Evolutionary conservation across 2,888 invertebrate species (phyloP).

Genomic region (Tenodera sinensis): DNA sequence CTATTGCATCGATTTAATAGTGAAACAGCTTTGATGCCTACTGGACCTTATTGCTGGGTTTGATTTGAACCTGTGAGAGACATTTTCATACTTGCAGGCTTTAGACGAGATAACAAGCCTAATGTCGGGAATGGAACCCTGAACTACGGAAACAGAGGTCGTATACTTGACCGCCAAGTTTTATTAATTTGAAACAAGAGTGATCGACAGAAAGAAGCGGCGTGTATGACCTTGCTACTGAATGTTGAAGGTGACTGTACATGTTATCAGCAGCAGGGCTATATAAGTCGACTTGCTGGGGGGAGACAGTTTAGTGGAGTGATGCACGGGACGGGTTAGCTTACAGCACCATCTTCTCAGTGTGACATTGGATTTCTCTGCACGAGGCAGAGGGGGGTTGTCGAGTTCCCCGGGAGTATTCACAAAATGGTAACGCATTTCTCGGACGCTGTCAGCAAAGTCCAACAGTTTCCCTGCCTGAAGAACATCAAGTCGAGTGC

Average conservation of each 20-base stretch:
- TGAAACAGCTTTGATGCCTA: too few relatives aligned
- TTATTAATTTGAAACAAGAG: too few relatives aligned
- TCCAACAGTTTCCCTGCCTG: background rate
- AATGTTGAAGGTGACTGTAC: background rate
- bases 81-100: too few relatives aligned
- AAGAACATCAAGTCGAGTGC: background rate
- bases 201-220: too few relatives aligned
- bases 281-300: background rate
- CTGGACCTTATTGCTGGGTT: too few relatives aligned
- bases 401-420: background rate
- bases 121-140: too few relatives aligned
- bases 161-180: too few relatives aligned
- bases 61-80: too few relatives aligned
- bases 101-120: too few relatives aligned
- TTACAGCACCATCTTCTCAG: background rate
- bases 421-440: background rate
- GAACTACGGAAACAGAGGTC: too few relatives aligned
- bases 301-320: background rate
- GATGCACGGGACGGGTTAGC: background rate
- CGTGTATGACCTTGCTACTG: background rate
- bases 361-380: background rate
- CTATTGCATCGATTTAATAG: too few relatives aligned
- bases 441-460: background rate
- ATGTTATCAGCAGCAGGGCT: background rate
- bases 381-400: slow-evolving; percentile 4